Evolutionary conservation across 2,797 vertebrate species (phyloP).

Genomic region (Bovichtus variegatus): DNA sequence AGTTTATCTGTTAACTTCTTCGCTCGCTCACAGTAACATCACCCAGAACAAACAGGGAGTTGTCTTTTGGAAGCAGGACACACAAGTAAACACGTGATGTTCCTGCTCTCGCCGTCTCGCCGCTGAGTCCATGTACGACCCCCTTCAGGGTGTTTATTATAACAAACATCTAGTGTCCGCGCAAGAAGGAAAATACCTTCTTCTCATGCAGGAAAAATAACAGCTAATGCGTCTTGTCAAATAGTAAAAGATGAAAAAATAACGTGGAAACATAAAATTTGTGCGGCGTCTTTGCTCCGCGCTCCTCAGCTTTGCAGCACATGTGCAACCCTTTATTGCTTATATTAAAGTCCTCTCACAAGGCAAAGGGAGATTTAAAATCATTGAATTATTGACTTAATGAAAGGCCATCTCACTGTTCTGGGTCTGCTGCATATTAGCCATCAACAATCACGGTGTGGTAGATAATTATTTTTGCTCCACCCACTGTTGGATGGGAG

Average conservation of each 20-base stretch:
- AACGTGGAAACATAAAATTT: slow-evolving; percentile 12
- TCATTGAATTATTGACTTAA: slow-evolving; percentile 40
- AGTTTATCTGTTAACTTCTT: slow-evolving; percentile 42
- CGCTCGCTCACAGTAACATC: slow-evolving; percentile 22
- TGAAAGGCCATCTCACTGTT: slow-evolving; percentile 19
- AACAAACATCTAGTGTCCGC: slow-evolving; percentile 38
- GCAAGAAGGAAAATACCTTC: slow-evolving; percentile 13
- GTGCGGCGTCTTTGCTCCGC: neutral
- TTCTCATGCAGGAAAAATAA: slow-evolving; percentile 22
- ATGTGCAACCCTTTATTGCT: slow-evolving; percentile 13
- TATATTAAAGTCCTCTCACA: slow-evolving; percentile 20
- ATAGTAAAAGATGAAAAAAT: neutral
- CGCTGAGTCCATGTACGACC: slow-evolving; percentile 25
- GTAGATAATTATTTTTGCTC: slow-evolving; percentile 34
- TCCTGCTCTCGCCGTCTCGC: slow-evolving; percentile 17
- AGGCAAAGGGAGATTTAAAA: slow-evolving; percentile 31
- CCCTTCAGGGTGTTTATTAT: slow-evolving; percentile 22
- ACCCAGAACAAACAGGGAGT: slow-evolving; percentile 35
- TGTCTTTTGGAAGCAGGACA: slow-evolving; percentile 6
- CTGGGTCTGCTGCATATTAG: slow-evolving; percentile 26
- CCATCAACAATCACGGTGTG: slow-evolving; percentile 21
- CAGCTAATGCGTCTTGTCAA: neutral
- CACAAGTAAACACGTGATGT: neutral
- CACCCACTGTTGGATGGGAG: neutral
- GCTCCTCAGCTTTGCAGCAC: neutral